A percentile compares a stretch with the other conserved stretches of the same genome.
These are phyloP conservation scores for Melanchra persicariae DNA, from an alignment of 2,888 invertebrate genomes.

Conservation along the genomic window DNA sequence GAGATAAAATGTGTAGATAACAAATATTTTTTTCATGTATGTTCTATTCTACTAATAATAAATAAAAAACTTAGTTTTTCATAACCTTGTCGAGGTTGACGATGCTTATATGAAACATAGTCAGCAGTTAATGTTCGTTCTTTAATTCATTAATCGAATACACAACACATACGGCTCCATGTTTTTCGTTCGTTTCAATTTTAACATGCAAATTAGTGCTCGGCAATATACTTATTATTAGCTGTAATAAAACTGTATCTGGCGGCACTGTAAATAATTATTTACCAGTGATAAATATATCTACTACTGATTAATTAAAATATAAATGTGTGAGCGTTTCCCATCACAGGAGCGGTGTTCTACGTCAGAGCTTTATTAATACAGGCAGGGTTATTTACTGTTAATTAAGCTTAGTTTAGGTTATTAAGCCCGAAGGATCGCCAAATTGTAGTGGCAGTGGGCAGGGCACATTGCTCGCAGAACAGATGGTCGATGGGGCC, in stretches of 20 bases:
- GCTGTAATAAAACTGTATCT: conserved; percentile 46
- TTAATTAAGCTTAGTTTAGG: too few species aligned
- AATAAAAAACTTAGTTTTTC: too few species aligned
- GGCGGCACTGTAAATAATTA: conserved; percentile 32
- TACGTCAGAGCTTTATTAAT: background rate
- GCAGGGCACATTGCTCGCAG: too few species aligned
- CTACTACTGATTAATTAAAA: conserved; percentile 42
- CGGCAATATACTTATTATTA: conserved; percentile 41
- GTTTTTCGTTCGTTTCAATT: conserved; percentile 42
- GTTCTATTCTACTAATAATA: too few species aligned
- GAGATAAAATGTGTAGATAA: too few species aligned
- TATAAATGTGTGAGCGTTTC: conserved; percentile 19
- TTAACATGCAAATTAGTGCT: conserved; percentile 54
- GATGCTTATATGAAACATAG: too few species aligned
- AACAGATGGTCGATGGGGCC: too few species aligned
- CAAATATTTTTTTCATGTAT: too few species aligned
- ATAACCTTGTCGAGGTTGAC: too few species aligned
- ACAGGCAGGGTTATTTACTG: background rate
- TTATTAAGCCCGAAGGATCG: too few species aligned
- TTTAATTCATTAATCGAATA: conserved; percentile 1
- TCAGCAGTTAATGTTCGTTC: too few species aligned
- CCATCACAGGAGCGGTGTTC: conserved; percentile 15
- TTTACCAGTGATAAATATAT: conserved; percentile 34
- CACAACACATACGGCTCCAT: conserved; percentile 39
- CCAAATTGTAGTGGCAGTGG: too few species aligned